Base-by-base conservation (phyloP, 23 tunicate species). In the Ascidia mentula region DNA sequence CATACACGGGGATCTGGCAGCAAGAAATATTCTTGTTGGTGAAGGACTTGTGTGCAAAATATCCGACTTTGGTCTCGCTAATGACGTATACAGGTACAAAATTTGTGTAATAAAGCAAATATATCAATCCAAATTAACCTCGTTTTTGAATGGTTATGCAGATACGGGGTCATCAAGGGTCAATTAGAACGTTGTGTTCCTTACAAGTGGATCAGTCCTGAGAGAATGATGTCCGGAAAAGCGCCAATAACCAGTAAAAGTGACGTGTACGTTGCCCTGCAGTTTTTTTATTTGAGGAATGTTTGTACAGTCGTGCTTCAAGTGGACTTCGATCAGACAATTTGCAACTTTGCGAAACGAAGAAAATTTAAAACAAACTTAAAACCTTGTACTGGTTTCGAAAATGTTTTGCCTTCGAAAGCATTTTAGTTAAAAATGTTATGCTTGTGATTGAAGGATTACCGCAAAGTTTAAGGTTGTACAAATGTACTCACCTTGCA, bases 261-360 rank as follows among this genome's bases (percentile, higher is more conserved):
- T 81, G 97, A 91, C 59, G 97, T 85, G 97, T 91, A 82, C 82
- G 97, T 91, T 8, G 26, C n/a, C n/a, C n/a, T n/a, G n/a, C n/a
- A n/a, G n/a, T n/a, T n/a, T n/a, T n/a, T n/a, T n/a, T n/a, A n/a
- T n/a, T n/a, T n/a, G n/a, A n/a, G n/a, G n/a, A n/a, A n/a, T n/a
- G n/a, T n/a, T n/a, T n/a, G n/a, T n/a, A n/a, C n/a, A n/a, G n/a
- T n/a, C n/a, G n/a, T n/a, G n/a, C n/a, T n/a, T n/a, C n/a, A n/a
- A n/a, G n/a, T n/a, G n/a, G n/a, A n/a, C n/a, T n/a, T n/a, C n/a
- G n/a, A n/a, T n/a, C n/a, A n/a, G n/a, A n/a, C n/a, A n/a, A n/a
- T n/a, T n/a, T n/a, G n/a, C n/a, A n/a, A n/a, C n/a, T n/a, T n/a
- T n/a, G n/a, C n/a, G n/a, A n/a, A n/a, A n/a, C n/a, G n/a, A n/a